A percentile compares a stretch with the other conserved stretches of the same genome.
These are phyloP conservation scores for Didymodactylos carnosus DNA, from an alignment of 2,888 invertebrate species.

Conservation along the genomic window DNA sequence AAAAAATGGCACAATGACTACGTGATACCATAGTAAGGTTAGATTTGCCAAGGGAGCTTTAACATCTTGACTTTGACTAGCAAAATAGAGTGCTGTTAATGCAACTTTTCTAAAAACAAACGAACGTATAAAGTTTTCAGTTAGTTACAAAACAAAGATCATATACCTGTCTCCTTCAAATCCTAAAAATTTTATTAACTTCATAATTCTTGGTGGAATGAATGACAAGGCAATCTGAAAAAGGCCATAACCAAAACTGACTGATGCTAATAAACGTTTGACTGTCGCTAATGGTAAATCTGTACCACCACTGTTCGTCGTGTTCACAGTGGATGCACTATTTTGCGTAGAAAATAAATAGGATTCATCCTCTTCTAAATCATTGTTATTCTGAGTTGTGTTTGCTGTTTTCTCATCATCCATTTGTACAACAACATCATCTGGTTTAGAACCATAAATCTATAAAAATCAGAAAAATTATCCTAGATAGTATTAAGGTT, in stretches of 20 bases:
- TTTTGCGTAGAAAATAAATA: not conserved
- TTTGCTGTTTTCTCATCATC: not conserved
- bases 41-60: slow-evolving; percentile 45
- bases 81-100: slow-evolving; percentile 31
- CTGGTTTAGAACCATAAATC: not conserved
- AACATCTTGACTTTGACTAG: slow-evolving; percentile 46
- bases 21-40: slow-evolving; percentile 48
- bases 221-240: slow-evolving; percentile 49
- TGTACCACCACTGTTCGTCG: too few relatives aligned
- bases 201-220: slow-evolving; percentile 41
- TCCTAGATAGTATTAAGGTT: too few relatives aligned
- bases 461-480: too few relatives aligned
- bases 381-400: not conserved
- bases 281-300: slow-evolving; percentile 34
- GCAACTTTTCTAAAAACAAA: not conserved
- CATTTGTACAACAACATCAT: not conserved
- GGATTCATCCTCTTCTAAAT: not conserved
- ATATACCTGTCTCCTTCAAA: slow-evolving; percentile 45
- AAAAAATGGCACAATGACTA: slow-evolving; percentile 48
- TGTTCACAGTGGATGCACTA: not conserved
- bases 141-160: slow-evolving; percentile 20
- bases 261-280: slow-evolving; percentile 45
- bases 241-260: slow-evolving; percentile 50
- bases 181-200: slow-evolving; percentile 46
- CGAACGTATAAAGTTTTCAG: not conserved